A percentile compares a stretch with the other conserved stretches of the same genome.
Conservation (phyloP, 1,140 invertebrate genomes). For the Bombus waltoni region DNA sequence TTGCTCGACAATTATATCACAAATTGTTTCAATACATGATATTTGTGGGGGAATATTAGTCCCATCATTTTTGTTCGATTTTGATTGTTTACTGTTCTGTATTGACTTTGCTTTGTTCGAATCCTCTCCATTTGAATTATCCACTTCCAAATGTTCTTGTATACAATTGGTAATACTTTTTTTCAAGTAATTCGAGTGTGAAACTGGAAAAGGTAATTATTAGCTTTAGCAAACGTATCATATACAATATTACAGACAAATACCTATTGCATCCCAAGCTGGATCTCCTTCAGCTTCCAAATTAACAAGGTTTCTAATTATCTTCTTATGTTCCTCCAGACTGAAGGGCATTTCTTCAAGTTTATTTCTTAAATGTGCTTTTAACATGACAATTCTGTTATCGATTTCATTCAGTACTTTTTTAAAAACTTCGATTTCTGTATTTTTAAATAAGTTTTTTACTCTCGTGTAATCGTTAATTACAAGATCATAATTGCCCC, state of each 20-base stretch:
- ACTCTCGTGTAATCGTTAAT: slow-evolving; percentile 99
- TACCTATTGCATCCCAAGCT: slow-evolving; percentile 94
- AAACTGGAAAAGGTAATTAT: slow-evolving; percentile 70
- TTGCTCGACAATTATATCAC: slow-evolving; percentile 86
- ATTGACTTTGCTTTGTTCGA: slow-evolving; percentile 68
- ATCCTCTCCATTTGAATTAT: slow-evolving; percentile 68
- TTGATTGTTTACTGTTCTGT: slow-evolving; percentile 67
- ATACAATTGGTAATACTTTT: slow-evolving; percentile 76
- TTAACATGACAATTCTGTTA: slow-evolving; percentile 91
- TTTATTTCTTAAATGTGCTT: slow-evolving; percentile 91
- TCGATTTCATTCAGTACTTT: slow-evolving; percentile 96
- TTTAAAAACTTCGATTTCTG: slow-evolving; percentile 94
- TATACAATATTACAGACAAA: not conserved
- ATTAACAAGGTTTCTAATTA: slow-evolving; percentile 90
- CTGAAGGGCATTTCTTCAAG: slow-evolving; percentile 94
- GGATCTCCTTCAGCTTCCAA: slow-evolving; percentile 92
- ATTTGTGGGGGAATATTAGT: slow-evolving; percentile 84
- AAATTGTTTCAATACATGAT: slow-evolving; percentile 89
- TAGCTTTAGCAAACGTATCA: not conserved
- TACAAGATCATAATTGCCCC: slow-evolving; percentile 97
- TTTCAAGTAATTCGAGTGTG: slow-evolving; percentile 78
- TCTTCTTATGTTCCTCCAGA: slow-evolving; percentile 96
- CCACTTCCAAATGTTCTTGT: slow-evolving; percentile 71
- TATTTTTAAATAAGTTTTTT: slow-evolving; percentile 97
- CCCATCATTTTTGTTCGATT: slow-evolving; percentile 72